Base-by-base conservation (phyloP, 2,113 vertebrate species). In the Ginglymostoma cirratum region DNA sequence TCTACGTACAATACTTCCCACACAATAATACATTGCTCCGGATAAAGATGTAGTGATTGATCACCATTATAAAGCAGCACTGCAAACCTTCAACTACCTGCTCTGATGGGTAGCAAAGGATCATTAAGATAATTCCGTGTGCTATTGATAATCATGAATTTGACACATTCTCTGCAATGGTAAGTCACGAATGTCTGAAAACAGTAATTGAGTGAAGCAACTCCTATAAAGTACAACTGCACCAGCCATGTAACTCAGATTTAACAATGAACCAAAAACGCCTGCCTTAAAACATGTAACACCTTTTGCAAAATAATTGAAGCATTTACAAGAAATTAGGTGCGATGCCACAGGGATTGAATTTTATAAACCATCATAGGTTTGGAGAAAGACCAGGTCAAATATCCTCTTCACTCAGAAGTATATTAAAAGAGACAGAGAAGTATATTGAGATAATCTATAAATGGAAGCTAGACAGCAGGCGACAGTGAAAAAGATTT, bases 151-250 rank as follows among this genome's bases (percentile, higher is more conserved):
- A 76, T 90, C 55, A 90, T 95, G 42, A 95, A 70, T 76, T 42
- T 95, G 69, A 52, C 87, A 95, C 38, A 94, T 67, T 48, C 66
- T 19, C 94, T 95, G 94, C 67, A 72, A 52, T 72, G 94, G 69
- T 45, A 95, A 30, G 67, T 48, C 42, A n/a, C 30, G n/a, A n/a
- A 72, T 72, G 94, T 45, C 69, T 95, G 42, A 72, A 70, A 95
- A 48, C 24, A 95, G 67, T 72, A 70, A 95, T 42, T 95, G 69
- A 95, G 45, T 70, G 42, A 95, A 90, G 52, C 55, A 95, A 76
- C 94, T 95, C 67, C 30, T 48, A 95, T 52, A 30, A 70, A 95
- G 30, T 48, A 52, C 69, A 95, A 34, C 38, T 48, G 42, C 94
- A 72, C 69, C 45, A 52, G 94, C 67, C 69, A 72, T 95, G 10